Conservation (phyloP, 1,140 invertebrate genomes). For the Papilio glaucus region DNA sequence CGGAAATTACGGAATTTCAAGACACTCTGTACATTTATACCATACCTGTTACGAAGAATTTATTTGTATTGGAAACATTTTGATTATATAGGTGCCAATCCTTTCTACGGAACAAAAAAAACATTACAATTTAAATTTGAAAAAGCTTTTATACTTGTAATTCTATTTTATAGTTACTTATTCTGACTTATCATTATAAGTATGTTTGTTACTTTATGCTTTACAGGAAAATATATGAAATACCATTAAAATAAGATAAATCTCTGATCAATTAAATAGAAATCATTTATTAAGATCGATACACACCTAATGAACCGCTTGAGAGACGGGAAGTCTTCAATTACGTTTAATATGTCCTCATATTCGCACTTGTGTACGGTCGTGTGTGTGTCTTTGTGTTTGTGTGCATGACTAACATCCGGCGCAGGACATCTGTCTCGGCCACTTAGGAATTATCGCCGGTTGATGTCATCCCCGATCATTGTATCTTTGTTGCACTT, state of each 20-base stretch:
- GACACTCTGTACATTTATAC: no score
- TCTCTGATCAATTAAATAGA: neutral
- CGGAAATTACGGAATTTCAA: neutral
- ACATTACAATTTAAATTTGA: no score
- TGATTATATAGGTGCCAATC: no score
- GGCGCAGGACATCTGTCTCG: slow-evolving; percentile 63
- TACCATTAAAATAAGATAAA: neutral
- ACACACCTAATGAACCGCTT: slow-evolving; percentile 46
- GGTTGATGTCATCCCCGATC: slow-evolving; percentile 67
- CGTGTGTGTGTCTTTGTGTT: slow-evolving; percentile 43
- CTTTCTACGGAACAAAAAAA: no score
- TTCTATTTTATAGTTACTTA: no score
- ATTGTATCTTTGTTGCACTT: slow-evolving; percentile 50
- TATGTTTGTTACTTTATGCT: neutral
- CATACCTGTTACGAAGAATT: no score
- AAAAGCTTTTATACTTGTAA: neutral
- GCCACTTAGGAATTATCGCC: slow-evolving; percentile 52
- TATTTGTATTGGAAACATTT: no score
- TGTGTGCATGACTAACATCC: slow-evolving; percentile 74
- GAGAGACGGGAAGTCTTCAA: slow-evolving; percentile 76
- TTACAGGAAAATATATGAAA: neutral
- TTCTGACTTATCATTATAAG: no score
- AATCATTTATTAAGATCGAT: slow-evolving; percentile 51
- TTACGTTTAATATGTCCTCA: slow-evolving; percentile 67
- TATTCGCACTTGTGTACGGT: slow-evolving; percentile 59